Evolutionary conservation across 2,888 invertebrate genomes (phyloP).

Genomic region (Drosophila picticornis): DNA sequence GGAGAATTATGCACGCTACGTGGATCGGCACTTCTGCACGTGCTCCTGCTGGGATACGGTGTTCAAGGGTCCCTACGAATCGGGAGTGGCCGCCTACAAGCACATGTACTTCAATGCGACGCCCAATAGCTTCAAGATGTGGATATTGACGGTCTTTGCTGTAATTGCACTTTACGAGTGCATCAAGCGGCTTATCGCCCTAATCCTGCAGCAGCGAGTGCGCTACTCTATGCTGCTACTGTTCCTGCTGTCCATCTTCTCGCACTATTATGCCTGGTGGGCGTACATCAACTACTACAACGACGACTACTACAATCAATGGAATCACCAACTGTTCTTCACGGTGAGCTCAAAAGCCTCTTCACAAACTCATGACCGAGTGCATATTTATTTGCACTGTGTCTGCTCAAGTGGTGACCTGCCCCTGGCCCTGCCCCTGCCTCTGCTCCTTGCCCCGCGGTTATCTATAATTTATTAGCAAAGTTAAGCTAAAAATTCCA

Average conservation of each 20-base stretch:
- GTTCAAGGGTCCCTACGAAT: constrained; percentile 90
- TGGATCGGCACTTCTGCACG: constrained; percentile 88
- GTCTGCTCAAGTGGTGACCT: constrained; percentile 21
- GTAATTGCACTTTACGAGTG: constrained; percentile 88
- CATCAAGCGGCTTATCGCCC: constrained; percentile 86
- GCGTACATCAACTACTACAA: constrained; percentile 90
- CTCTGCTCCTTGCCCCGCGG: neutral
- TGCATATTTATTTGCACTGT: constrained; percentile 13
- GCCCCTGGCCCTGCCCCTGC: neutral
- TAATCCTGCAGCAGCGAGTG: constrained; percentile 86
- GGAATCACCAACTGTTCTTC: constrained; percentile 89
- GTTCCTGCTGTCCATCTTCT: constrained; percentile 88
- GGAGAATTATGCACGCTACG: constrained; percentile 88
- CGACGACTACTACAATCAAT: constrained; percentile 89
- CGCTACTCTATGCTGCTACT: constrained; percentile 88
- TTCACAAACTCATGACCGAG: constrained; percentile 21
- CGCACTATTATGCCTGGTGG: constrained; percentile 91
- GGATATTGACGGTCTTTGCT: constrained; percentile 87
- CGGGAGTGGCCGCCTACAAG: constrained; percentile 89
- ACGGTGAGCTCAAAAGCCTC: constrained; percentile 83
- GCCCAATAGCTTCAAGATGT: constrained; percentile 88
- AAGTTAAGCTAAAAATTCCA: constrained; percentile 57
- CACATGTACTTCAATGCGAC: constrained; percentile 91
- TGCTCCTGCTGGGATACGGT: constrained; percentile 92
- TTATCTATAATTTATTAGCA: constrained; percentile 71